phyloP scores from a whole-genome alignment of 1,140 invertebrate genomes.

The Telenomus remus region DNA sequence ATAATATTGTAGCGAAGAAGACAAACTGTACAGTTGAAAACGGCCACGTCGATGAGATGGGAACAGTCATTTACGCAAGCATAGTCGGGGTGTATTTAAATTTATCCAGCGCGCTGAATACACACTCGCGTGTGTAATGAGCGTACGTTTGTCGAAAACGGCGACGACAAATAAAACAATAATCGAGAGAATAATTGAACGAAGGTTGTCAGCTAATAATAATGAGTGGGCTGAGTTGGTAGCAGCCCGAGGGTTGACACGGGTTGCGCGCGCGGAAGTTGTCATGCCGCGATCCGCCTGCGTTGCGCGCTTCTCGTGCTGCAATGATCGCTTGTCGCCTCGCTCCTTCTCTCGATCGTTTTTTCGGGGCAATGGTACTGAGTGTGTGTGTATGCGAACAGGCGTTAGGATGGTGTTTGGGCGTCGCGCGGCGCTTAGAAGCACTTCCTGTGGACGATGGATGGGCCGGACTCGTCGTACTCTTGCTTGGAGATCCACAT shows the following conservation, averaged over 20 bases:
- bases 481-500: conserved; percentile 98
- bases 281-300: not conserved
- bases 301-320: not conserved
- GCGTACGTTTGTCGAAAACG: not conserved
- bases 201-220: not conserved
- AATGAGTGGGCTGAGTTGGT: not conserved
- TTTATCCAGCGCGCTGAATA: no score
- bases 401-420: conserved; percentile 9
- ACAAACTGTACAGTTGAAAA: no score
- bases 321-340: not conserved
- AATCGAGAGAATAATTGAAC: not conserved
- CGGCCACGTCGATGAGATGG: no score
- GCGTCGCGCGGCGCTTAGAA: conserved; percentile 81
- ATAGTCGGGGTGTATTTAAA: no score
- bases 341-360: conserved; percentile 32
- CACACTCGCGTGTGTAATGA: no score
- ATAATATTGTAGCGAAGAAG: no score
- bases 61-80: no score
- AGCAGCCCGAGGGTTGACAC: not conserved
- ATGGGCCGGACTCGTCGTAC: conserved; percentile 95
- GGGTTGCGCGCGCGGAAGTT: not conserved
- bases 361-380: conserved; percentile 9
- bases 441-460: conserved; percentile 96
- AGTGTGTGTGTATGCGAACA: conserved; percentile 20
- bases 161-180: not conserved